phyloP scores from a whole-genome alignment of 2,113 vertebrate genomes.

The Salvator merianae region DNA sequence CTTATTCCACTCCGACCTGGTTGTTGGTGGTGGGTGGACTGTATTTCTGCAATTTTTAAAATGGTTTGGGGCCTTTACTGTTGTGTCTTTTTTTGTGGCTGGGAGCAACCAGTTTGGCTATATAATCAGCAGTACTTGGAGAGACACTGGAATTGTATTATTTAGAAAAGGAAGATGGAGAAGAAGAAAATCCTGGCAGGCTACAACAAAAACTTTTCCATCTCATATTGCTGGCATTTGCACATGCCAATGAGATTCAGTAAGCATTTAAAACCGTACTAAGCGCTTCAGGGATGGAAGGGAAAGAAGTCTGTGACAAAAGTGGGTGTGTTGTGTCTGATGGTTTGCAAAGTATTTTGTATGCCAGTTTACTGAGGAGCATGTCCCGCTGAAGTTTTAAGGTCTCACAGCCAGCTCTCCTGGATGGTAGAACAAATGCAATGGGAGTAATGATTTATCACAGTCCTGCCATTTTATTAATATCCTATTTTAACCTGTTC shows the following conservation, averaged over 20 bases:
- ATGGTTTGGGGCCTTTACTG: too few relatives aligned
- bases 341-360: neutral
- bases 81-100: too few relatives aligned
- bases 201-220: too few relatives aligned
- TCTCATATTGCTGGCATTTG: neutral
- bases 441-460: neutral
- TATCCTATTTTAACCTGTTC: neutral
- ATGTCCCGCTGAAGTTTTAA: neutral
- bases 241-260: neutral
- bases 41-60: too few relatives aligned
- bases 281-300: neutral
- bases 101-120: too few relatives aligned
- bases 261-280: neutral
- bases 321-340: neutral
- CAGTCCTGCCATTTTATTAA: neutral
- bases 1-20: too few relatives aligned
- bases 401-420: neutral
- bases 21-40: too few relatives aligned
- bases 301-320: neutral
- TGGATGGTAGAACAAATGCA: neutral
- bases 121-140: too few relatives aligned
- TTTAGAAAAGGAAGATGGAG: too few relatives aligned
- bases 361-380: neutral
- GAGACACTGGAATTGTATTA: too few relatives aligned
- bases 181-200: too few relatives aligned